Percentiles rank a stretch among this genome's conserved stretches.
phyloP scores from a whole-genome alignment of 2,888 invertebrate genomes.

The Mesoligia furuncula region DNA sequence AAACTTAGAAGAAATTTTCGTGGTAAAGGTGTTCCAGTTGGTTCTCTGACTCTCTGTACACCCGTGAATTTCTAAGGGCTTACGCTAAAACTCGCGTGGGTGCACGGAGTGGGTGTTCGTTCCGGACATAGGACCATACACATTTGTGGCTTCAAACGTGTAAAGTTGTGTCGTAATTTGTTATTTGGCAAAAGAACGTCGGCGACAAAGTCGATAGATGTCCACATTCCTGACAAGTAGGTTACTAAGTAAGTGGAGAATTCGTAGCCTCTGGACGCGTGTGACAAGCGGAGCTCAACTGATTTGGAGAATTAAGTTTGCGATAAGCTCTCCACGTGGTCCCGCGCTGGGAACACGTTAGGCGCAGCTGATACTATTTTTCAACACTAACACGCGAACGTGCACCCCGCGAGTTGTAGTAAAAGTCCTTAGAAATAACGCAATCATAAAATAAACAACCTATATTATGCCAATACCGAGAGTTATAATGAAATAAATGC shows the following conservation, averaged over 20 bases:
- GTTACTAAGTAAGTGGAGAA: neutral
- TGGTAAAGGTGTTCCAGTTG: neutral
- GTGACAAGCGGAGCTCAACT: too few relatives aligned
- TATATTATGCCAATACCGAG: neutral
- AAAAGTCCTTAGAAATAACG: neutral
- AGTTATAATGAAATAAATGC: neutral
- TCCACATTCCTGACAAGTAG: neutral
- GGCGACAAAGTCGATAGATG: neutral
- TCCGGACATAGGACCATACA: too few relatives aligned
- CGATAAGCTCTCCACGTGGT: neutral
- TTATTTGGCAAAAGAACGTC: neutral
- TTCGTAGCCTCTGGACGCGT: neutral
- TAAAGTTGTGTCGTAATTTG: neutral
- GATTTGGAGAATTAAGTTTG: neutral
- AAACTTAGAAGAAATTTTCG: neutral
- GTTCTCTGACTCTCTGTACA: neutral
- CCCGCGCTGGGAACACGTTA: neutral
- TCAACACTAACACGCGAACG: neutral
- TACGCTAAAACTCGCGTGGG: neutral
- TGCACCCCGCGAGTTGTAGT: neutral
- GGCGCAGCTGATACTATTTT: neutral
- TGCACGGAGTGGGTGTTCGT: too few relatives aligned
- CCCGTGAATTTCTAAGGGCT: too few relatives aligned
- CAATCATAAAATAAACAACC: constrained; percentile 1
- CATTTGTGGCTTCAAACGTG: neutral